Conservation (phyloP, 2,888 invertebrate genomes). For the Tinea semifulvella region DNA sequence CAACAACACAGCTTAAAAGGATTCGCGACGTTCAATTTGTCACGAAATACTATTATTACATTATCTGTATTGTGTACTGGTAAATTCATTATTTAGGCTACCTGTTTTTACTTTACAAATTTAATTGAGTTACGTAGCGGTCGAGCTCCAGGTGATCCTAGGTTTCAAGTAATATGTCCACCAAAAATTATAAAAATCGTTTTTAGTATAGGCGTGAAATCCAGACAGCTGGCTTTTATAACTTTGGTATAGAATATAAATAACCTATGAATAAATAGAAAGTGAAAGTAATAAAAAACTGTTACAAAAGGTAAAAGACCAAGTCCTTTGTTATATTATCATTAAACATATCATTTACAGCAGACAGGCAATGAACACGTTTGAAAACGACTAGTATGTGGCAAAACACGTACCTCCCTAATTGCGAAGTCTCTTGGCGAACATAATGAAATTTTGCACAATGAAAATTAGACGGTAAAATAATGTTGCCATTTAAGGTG, state of each 20-base stretch:
- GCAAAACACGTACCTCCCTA: constrained; percentile 23
- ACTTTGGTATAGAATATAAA: too few species aligned
- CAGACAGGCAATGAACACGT: constrained; percentile 25
- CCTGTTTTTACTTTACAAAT: too few species aligned
- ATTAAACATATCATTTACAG: constrained; percentile 31
- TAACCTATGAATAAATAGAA: constrained; percentile 1
- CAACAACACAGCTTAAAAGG: constrained; percentile 44
- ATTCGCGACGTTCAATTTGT: constrained; percentile 27
- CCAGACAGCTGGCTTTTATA: too few species aligned
- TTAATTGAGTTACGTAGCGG: too few species aligned
- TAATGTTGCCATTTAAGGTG: constrained; percentile 41
- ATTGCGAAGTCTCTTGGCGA: constrained; percentile 22
- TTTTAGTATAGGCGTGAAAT: too few species aligned
- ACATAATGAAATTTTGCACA: constrained; percentile 37
- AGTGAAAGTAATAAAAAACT: constrained; percentile 14
- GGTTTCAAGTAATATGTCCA: too few species aligned
- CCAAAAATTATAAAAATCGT: too few species aligned
- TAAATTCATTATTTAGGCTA: too few species aligned
- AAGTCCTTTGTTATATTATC: constrained; percentile 31
- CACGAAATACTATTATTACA: background rate
- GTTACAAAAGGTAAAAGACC: background rate
- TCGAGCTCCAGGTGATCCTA: too few species aligned
- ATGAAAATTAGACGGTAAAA: constrained; percentile 38
- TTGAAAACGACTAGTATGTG: constrained; percentile 28
- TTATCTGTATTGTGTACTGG: too few species aligned